Percentiles rank a stretch among this genome's conserved stretches.
These are phyloP conservation scores for Pediacus dermestoides DNA, from an alignment of 2,888 invertebrate genomes.

Conservation along the genomic window DNA sequence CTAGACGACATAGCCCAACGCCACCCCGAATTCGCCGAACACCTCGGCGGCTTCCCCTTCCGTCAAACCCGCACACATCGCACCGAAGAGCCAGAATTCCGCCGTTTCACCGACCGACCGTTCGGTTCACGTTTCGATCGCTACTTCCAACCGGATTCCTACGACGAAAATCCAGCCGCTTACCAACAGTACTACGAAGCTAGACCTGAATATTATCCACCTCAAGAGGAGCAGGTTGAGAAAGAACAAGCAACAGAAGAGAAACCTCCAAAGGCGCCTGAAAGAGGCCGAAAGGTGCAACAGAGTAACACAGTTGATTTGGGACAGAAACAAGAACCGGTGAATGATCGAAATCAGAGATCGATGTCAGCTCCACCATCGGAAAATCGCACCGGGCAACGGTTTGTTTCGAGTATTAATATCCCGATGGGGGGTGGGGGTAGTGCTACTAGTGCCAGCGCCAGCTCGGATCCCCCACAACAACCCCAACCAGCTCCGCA, in stretches of 20 bases:
- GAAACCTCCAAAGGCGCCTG: neutral
- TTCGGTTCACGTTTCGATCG: constrained; percentile 46
- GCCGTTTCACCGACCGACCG: constrained; percentile 48
- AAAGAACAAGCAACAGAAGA: neutral
- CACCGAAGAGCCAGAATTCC: constrained; percentile 49
- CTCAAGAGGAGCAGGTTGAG: constrained; percentile 9
- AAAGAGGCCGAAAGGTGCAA: constrained; percentile 32
- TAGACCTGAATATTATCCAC: constrained; percentile 12
- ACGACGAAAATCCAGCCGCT: constrained; percentile 29
- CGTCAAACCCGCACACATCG: constrained; percentile 51
- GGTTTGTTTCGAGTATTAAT: constrained; percentile 45
- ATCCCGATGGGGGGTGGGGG: constrained; percentile 40
- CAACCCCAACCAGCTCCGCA: constrained; percentile 34
- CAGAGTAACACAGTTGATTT: constrained; percentile 75
- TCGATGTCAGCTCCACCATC: constrained; percentile 82
- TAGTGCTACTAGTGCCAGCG: no score
- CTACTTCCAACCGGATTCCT: constrained; percentile 41
- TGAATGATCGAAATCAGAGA: constrained; percentile 62
- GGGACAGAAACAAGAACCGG: constrained; percentile 63
- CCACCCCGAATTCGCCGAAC: constrained; percentile 73
- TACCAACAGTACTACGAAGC: constrained; percentile 19
- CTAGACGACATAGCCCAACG: constrained; percentile 69
- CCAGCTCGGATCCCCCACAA: constrained; percentile 39
- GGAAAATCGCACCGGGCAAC: constrained; percentile 47
- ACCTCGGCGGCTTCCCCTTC: constrained; percentile 48